Evolutionary conservation across 2,888 invertebrate species (phyloP).

Genomic region (Clanis bilineata): DNA sequence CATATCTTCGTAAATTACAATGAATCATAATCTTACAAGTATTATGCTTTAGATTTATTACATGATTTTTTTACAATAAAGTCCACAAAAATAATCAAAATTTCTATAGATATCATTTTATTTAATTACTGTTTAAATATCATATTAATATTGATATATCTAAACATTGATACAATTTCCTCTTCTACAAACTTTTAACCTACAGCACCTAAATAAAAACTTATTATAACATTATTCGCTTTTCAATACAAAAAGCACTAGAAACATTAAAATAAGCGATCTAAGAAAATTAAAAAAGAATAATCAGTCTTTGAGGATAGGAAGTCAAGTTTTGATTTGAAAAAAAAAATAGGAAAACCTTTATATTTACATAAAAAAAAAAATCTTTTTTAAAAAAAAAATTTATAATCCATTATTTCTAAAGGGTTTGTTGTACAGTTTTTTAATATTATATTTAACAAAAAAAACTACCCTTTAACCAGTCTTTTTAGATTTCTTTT

Average conservation of each 20-base stretch:
- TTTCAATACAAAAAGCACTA: neutral
- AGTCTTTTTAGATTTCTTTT: neutral
- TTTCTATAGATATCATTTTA: too few species aligned
- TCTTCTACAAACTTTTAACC: neutral
- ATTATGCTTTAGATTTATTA: too few species aligned
- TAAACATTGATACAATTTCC: neutral
- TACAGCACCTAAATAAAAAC: neutral
- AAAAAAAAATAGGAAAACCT: neutral
- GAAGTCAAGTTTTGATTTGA: neutral
- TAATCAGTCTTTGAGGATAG: slow-evolving; percentile 2
- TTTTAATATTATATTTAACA: neutral
- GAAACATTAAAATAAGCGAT: slow-evolving; percentile 3
- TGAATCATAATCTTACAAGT: too few species aligned
- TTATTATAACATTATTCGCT: slow-evolving; percentile 5
- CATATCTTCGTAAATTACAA: too few species aligned
- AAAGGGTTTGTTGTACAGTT: neutral
- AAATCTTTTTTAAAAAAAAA: too few species aligned
- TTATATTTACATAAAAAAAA: neutral
- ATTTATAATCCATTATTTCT: neutral
- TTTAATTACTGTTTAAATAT: too few species aligned
- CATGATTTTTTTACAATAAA: too few species aligned
- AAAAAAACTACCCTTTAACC: neutral
- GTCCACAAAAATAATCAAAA: too few species aligned
- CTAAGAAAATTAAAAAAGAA: neutral
- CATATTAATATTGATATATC: neutral